Conservation (phyloP, 2,113 vertebrate species). For the Gymnarchus niloticus region DNA sequence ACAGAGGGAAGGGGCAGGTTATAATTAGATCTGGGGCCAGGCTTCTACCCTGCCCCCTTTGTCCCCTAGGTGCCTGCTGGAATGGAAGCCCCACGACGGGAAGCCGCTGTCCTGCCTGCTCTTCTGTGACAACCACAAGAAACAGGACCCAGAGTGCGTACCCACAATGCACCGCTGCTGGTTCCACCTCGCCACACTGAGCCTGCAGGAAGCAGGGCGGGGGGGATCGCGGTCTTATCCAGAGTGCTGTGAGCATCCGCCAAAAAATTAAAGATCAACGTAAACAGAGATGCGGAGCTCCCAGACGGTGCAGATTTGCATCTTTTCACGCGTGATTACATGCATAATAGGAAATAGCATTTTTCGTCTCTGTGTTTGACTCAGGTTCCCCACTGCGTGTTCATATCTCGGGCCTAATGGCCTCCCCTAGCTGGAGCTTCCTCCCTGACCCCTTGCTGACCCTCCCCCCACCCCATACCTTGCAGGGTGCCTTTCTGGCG, state of each 20-base stretch:
- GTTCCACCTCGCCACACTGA: not conserved
- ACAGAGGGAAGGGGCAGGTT: not conserved
- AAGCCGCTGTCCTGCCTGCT: conserved; percentile 89
- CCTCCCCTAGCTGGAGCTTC: not conserved
- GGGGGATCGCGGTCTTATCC: not conserved
- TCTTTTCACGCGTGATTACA: not conserved
- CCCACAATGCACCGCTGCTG: not conserved
- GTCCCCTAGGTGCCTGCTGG: conserved; percentile 81
- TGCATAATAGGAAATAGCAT: not conserved
- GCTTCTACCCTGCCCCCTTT: not conserved
- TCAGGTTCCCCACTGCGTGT: not conserved
- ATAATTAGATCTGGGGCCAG: conserved; percentile 11
- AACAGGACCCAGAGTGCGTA: conserved; percentile 95
- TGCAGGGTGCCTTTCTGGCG: conserved; percentile 89
- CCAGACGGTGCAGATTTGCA: not conserved
- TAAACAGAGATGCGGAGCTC: not conserved
- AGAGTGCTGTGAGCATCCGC: not conserved
- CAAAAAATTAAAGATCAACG: not conserved
- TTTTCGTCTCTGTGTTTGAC: not conserved
- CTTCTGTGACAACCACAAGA: conserved; percentile 98
- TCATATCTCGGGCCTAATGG: not conserved
- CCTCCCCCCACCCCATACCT: not conserved
- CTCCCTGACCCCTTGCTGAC: not conserved
- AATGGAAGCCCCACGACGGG: conserved; percentile 87
- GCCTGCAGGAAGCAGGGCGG: not conserved